Evolutionary conservation across 2,113 vertebrate species (phyloP), one percentile per base, ranked within the genome.

Genomic region (Nannospalax galili): DNA sequence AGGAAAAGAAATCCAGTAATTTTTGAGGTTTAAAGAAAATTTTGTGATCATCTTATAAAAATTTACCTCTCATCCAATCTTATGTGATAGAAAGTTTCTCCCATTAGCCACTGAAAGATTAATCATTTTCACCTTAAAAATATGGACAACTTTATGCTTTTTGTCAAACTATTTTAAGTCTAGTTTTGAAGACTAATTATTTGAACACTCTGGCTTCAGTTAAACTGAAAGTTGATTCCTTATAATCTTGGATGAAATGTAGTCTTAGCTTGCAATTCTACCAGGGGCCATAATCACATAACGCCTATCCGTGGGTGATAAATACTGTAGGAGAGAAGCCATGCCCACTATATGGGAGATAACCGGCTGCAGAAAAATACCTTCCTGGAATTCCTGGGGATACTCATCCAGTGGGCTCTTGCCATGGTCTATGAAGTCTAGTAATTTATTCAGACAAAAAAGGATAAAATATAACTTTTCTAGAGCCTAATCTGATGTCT

Each of bases 91-190:
- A 58, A 87, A 35, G 0, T 0, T 1, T 17, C 17, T 42, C 22
- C 75, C 17, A 28, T 24, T 15, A 85, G 48, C 30, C 60, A 19
- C 37, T 16, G 37, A 73, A 24, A 78, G 64, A 73, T 65, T 7
- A 62, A 12, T 84, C 3, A 56, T 65, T 93, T 95, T 64, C 37
- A 56, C 35, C 65, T 82, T 32, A 70, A 42, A 74, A 88, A 56
- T 19, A 37, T 79, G 88, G 70, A 52, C 74, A 93, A 32, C 62
- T 24, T 1, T 72, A 9, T 40, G 40, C 9, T 92, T 82, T 74
- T 74, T 84, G n/a, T 93, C 35, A 84, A 92, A 95, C 79, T 32
- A 62, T 11, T 20, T 69, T 12, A 87, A 52, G 48, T 94, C 91
- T 16, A 1, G 22, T 69, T 62, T 14, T 74, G n/a, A 67, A 79